These are phyloP conservation scores for Rhyacichthys aspro DNA, from an alignment of 2,797 vertebrate species.

Conservation along the genomic window DNA sequence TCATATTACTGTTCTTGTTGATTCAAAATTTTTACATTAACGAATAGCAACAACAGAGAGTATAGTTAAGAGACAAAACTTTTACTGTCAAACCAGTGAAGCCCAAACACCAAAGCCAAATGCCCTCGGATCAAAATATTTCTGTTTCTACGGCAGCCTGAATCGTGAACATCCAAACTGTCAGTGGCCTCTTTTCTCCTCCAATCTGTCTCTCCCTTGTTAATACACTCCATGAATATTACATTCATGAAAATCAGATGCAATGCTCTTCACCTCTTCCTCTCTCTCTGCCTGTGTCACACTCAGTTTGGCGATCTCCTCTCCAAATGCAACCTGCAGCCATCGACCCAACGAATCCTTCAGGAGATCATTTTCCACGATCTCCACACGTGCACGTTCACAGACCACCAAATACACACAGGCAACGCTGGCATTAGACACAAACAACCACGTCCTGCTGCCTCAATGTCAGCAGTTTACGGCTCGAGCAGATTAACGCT, in stretches of 20 bases:
- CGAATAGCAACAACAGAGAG: no score
- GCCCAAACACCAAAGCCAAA: neutral
- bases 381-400: slow-evolving; percentile 17
- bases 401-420: slow-evolving; percentile 31
- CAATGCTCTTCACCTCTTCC: slow-evolving; percentile 12
- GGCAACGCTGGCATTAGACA: slow-evolving; percentile 27
- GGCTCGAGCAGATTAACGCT: slow-evolving; percentile 24
- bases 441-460: slow-evolving; percentile 21
- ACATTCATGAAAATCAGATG: slow-evolving; percentile 54
- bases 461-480: slow-evolving; percentile 62
- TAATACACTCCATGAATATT: slow-evolving; percentile 58
- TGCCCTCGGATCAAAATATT: neutral
- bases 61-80: no score
- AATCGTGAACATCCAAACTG: neutral
- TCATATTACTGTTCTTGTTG: no score
- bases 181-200: slow-evolving; percentile 19
- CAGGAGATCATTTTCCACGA: slow-evolving; percentile 36
- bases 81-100: neutral
- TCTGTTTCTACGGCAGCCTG: neutral
- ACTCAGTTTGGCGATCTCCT: slow-evolving; percentile 36
- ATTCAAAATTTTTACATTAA: no score
- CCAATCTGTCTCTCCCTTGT: slow-evolving; percentile 14
- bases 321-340: slow-evolving; percentile 42
- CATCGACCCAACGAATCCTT: slow-evolving; percentile 58
- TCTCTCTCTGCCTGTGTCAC: slow-evolving; percentile 14